These are phyloP conservation scores for Hypercompe scribonia DNA, from an alignment of 2,888 invertebrate genomes.

Conservation along the genomic window DNA sequence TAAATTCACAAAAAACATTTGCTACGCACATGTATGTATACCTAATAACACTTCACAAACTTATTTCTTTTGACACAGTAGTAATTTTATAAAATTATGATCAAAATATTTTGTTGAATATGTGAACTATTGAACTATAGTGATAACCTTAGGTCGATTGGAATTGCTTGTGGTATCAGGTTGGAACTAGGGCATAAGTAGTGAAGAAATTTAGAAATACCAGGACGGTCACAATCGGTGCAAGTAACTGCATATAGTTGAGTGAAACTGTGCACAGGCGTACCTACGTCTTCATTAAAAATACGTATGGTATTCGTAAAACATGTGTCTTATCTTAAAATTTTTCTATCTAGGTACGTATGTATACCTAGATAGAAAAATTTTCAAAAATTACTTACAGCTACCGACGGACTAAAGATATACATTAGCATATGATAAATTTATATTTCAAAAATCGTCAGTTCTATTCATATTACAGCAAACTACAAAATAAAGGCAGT, in stretches of 20 bases:
- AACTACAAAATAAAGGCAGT: no score
- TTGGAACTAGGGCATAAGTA: slow-evolving; percentile 11
- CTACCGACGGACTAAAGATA: neutral
- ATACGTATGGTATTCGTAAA: neutral
- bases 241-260: no score
- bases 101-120: slow-evolving; percentile 18
- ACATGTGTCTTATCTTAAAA: no score
- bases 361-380: no score
- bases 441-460: no score
- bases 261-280: no score
- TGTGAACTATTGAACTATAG: slow-evolving; percentile 9
- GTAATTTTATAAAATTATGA: neutral
- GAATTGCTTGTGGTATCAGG: neutral
- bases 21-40: slow-evolving; percentile 1
- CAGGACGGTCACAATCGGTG: neutral
- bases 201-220: neutral
- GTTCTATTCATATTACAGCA: no score
- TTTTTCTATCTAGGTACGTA: no score
- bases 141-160: slow-evolving; percentile 3
- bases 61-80: neutral
- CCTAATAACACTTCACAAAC: neutral
- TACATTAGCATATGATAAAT: no score
- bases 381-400: neutral
- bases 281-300: neutral
- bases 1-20: neutral